Conservation (phyloP, 2,888 invertebrate species). For the Rhingia rostrata region DNA sequence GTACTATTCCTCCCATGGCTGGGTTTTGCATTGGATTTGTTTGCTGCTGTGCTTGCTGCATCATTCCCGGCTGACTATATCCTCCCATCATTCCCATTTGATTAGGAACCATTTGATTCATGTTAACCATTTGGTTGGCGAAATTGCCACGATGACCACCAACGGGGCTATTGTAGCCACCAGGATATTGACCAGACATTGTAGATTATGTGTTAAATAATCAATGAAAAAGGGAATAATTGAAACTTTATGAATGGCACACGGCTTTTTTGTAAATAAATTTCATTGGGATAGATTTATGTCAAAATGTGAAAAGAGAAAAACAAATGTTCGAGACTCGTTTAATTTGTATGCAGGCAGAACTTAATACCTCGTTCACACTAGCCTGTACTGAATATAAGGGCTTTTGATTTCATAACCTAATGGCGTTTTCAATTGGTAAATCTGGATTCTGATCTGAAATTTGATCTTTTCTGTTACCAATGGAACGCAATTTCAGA, state of each 20-base stretch:
- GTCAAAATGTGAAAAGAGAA: neutral
- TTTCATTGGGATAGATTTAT: neutral
- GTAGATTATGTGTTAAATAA: neutral
- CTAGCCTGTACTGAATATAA: too few species aligned
- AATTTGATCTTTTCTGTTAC: too few species aligned
- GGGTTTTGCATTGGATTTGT: slow-evolving; percentile 74
- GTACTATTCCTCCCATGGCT: slow-evolving; percentile 72
- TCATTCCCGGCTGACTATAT: slow-evolving; percentile 75
- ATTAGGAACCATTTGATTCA: slow-evolving; percentile 75
- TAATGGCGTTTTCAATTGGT: too few species aligned
- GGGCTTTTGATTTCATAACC: too few species aligned
- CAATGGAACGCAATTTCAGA: too few species aligned
- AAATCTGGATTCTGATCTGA: too few species aligned
- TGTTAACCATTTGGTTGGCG: slow-evolving; percentile 75
- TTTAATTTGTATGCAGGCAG: neutral
- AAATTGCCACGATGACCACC: slow-evolving; percentile 78
- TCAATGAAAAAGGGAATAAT: neutral
- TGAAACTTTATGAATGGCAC: neutral
- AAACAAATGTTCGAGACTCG: neutral
- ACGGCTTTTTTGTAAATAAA: neutral
- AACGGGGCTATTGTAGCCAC: slow-evolving; percentile 78
- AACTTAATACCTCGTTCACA: too few species aligned
- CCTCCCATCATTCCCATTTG: slow-evolving; percentile 76
- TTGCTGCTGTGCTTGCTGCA: slow-evolving; percentile 73
- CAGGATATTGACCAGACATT: slow-evolving; percentile 80